These are phyloP conservation scores for Steinernema scapterisci DNA, from an alignment of 2,888 invertebrate genomes.

Conservation along the genomic window DNA sequence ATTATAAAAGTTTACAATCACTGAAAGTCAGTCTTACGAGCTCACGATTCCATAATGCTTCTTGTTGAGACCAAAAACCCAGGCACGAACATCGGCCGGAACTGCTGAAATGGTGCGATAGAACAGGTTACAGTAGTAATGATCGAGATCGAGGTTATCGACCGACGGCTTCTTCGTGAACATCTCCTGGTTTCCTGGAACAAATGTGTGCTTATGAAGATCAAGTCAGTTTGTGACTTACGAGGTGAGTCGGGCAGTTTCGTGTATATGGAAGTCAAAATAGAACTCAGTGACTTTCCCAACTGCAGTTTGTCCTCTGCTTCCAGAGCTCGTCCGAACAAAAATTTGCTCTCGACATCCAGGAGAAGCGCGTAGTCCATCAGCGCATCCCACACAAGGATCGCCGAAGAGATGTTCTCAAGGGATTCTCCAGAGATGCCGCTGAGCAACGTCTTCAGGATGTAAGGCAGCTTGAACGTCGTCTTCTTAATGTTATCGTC, in stretches of 20 bases:
- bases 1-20: background rate
- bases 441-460: background rate
- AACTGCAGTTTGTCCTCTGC: background rate
- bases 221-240: too few species aligned
- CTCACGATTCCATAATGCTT: constrained; percentile 6
- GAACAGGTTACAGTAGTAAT: constrained; percentile 58
- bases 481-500: background rate
- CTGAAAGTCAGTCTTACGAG: background rate
- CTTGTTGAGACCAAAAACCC: constrained; percentile 69
- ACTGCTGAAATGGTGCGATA: constrained; percentile 66
- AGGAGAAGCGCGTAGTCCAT: constrained; percentile 33
- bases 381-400: constrained; percentile 34
- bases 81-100: constrained; percentile 69
- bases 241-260: background rate
- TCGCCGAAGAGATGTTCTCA: constrained; percentile 8
- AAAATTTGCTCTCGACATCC: constrained; percentile 22
- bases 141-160: constrained; percentile 5
- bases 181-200: background rate
- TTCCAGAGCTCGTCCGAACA: constrained; percentile 15
- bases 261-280: background rate
- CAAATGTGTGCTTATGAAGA: background rate
- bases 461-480: constrained; percentile 5
- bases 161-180: background rate
- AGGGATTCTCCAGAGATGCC: background rate
- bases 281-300: background rate